Base-by-base conservation (phyloP, 2,113 vertebrate genomes). In the Etheostoma cragini region DNA sequence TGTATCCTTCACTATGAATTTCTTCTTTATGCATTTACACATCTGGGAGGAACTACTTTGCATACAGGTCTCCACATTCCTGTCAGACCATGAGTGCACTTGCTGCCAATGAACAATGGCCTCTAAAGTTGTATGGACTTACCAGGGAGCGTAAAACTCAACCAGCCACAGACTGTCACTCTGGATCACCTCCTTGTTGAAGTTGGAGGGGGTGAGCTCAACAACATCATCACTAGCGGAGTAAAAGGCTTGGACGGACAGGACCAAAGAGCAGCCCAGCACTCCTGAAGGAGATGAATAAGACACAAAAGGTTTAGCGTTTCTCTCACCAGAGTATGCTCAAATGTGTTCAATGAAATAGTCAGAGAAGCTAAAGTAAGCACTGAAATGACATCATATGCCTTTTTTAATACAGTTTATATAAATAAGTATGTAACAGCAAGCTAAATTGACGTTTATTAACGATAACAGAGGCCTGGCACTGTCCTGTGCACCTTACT, bases 81-180 rank as follows among this genome's bases (percentile, higher is more conserved):
- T 53, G 6, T 52, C 45, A 10, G 1, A 26, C 68, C 33, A 49
- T 17, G 50, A 49, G 42, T 33, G 60, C 54, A 63, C 63, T 75
- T 57, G 75, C 58, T 65, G 58, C 2, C n/a, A 33, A 8, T 56
- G 58, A 24, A 60, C 16, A 42, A 57, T 1, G 11, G 1, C 26
- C 13, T 46, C 16, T 19, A 21, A 15, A 65, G 54, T 68, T 69
- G 13, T 0, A 57, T 0, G 24, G n/a, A 94, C 97, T 95, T 95
- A 99, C 98, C 98, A 99, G 6, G 98, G 97, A 81, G 97, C 98
- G 13, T 97, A 99, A 91, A 99, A 99, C 92, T 99, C 97, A 22
- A 99, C 88, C 0, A 99, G 96, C 98, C 98, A 99, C 80, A 99
- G 88, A 63, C 93, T 95, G 46, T 98, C 95, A 1, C 98, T 98